These are phyloP conservation scores for Eupithecia vulgata DNA, from an alignment of 2,888 invertebrate genomes.

Conservation along the genomic window DNA sequence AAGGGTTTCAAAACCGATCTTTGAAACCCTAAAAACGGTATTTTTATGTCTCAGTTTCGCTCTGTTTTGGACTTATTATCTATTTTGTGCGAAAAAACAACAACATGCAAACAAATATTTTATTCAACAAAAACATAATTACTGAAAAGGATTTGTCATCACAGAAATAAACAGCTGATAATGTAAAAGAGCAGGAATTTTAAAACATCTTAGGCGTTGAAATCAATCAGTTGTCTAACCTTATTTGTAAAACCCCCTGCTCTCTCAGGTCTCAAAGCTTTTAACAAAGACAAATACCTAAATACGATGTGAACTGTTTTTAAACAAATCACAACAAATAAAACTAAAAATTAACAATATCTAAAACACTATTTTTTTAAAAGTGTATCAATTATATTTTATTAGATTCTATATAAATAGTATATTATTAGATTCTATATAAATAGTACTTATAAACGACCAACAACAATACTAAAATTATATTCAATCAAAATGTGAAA, in stretches of 20 bases:
- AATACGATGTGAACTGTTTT: neutral
- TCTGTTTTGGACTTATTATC: neutral
- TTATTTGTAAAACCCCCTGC: neutral
- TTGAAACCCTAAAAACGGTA: too few species aligned
- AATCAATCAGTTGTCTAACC: neutral
- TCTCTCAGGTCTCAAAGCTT: neutral
- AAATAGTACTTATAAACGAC: too few species aligned
- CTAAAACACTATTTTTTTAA: too few species aligned
- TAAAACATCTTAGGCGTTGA: neutral
- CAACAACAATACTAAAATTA: too few species aligned
- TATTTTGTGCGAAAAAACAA: neutral
- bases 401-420: too few species aligned
- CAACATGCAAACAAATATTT: neutral
- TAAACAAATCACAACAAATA: neutral
- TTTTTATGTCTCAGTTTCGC: neutral
- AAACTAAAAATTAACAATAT: neutral
- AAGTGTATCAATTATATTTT: too few species aligned
- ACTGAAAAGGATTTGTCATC: neutral
- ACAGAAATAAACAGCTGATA: neutral
- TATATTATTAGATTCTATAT: too few species aligned
- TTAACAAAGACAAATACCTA: neutral
- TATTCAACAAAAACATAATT: neutral
- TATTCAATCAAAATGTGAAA: too few species aligned
- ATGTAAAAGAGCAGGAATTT: neutral
- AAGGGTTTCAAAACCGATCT: too few species aligned